These are phyloP conservation scores for Boloria selene DNA, from an alignment of 2,888 invertebrate genomes.

Conservation along the genomic window DNA sequence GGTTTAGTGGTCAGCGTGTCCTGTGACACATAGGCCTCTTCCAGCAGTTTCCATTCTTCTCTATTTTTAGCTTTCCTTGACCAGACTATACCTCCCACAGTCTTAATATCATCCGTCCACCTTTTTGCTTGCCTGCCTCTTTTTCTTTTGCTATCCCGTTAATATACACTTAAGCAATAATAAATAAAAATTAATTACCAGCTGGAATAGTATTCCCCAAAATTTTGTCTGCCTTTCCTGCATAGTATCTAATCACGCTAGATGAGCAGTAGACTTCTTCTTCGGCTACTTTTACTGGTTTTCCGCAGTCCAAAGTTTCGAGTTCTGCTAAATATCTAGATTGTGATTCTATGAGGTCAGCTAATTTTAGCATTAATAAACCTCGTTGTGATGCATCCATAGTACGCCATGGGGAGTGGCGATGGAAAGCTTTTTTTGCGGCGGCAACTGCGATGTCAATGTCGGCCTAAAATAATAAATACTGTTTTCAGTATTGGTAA, in stretches of 20 bases:
- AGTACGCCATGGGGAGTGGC: conserved; percentile 88
- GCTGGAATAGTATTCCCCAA: conserved; percentile 89
- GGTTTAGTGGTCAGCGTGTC: background rate
- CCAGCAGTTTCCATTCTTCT: background rate
- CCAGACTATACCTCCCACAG: background rate
- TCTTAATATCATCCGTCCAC: conserved; percentile 1
- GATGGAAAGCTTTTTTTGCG: conserved; percentile 89
- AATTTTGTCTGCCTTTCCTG: conserved; percentile 96
- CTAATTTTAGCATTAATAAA: conserved; percentile 86
- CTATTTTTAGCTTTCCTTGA: conserved; percentile 4
- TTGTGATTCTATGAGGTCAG: conserved; percentile 90
- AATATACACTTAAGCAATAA: no score
- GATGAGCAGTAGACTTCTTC: conserved; percentile 86
- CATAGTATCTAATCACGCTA: conserved; percentile 90
- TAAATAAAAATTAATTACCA: conserved; percentile 48
- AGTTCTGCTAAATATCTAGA: conserved; percentile 89
- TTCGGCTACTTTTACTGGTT: conserved; percentile 88
- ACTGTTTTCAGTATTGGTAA: background rate
- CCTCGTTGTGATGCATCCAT: conserved; percentile 92
- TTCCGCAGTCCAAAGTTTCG: conserved; percentile 97
- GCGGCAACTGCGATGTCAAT: conserved; percentile 91
- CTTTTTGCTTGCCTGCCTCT: background rate
- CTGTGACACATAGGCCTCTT: background rate
- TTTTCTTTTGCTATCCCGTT: conserved; percentile 8
- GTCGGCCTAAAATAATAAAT: conserved; percentile 83